Base-by-base conservation (phyloP, 2,888 invertebrate genomes). In the Pachycephus smyrnensis region DNA sequence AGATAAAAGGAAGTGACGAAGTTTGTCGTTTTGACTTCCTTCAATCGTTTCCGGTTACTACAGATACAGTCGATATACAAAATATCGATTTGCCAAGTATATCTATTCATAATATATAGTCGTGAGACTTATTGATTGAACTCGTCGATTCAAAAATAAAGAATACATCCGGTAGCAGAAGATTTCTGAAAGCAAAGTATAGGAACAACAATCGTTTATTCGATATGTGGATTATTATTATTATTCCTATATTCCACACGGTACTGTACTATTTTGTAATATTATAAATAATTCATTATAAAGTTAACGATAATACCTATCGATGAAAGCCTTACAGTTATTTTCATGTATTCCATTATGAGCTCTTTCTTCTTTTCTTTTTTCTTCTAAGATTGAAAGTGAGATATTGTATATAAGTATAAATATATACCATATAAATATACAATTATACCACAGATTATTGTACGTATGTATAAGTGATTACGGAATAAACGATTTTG, bases 401-500 rank as follows among this genome's bases (percentile, higher is more conserved):
- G 82, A 84, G 79, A 84, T 84, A 84, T 81, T 80, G 78, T 81
- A 73, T 69, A 73, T 73, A 76, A 40, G 73, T 73, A 79, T 75
- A 71, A 40, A 77, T 79, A 79, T 79, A 30, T 68, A 69, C 35
- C 74, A 82, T 77, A 73, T 74, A 77, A 77, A 71, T 78, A 84
- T 80, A 74, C 79, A 86, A 80, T 82, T 86, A 85, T 88, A 88
- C 81, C 85, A 86, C 84, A 86, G 82, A 87, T 87, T 86, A 88
- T 87, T 86, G 85, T 88, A 87, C 84, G 84, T 86, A 86, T 82
- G 84, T 80, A 84, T 81, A 83, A 85, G 69, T 77, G 80, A 81
- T 84, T 83, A 85, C 78, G 78, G 84, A 84, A 88, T 89, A 86
- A 84, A 87, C 76, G 75, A 87, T 87, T 88, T 88, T 88, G 84